A percentile compares a stretch with the other conserved stretches of the same genome.
Conservation (phyloP, 2,797 vertebrate genomes). For the Fistularia commersonii region DNA sequence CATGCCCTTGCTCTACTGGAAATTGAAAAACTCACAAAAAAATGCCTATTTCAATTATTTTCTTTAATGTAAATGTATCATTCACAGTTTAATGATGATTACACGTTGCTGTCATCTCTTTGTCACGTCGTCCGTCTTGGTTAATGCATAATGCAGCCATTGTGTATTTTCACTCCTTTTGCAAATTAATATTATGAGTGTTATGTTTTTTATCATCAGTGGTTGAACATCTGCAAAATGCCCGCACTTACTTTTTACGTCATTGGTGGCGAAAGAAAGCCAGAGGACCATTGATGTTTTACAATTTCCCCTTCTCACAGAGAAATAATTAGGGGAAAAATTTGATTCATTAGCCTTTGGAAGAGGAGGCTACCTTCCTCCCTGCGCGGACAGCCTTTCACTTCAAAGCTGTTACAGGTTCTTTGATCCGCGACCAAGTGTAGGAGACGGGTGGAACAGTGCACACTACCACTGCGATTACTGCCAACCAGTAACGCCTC, state of each 20-base stretch:
- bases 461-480: conserved; percentile 43
- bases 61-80: conserved; percentile 51
- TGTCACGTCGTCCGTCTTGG: background rate
- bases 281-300: conserved; percentile 43
- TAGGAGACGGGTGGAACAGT: conserved; percentile 39
- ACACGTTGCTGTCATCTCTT: conserved; percentile 16
- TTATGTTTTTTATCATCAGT: conserved; percentile 31
- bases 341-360: conserved; percentile 71
- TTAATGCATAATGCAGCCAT: too few relatives aligned
- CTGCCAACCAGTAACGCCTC: conserved; percentile 37
- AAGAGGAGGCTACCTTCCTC: conserved; percentile 48
- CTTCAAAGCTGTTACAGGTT: conserved; percentile 62
- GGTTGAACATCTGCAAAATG: conserved; percentile 51
- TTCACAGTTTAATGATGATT: conserved; percentile 59
- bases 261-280: conserved; percentile 30
- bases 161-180: background rate
- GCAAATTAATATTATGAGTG: conserved; percentile 36
- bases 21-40: conserved; percentile 39
- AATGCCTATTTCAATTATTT: conserved; percentile 44
- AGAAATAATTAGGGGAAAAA: conserved; percentile 68
- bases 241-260: conserved; percentile 28
- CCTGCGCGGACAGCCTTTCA: conserved; percentile 38
- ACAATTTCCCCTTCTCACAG: conserved; percentile 40
- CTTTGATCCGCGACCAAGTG: conserved; percentile 62
- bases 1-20: conserved; percentile 18